These are phyloP conservation scores for Noctua fimbriata DNA, from an alignment of 2,888 invertebrate genomes.

Conservation along the genomic window DNA sequence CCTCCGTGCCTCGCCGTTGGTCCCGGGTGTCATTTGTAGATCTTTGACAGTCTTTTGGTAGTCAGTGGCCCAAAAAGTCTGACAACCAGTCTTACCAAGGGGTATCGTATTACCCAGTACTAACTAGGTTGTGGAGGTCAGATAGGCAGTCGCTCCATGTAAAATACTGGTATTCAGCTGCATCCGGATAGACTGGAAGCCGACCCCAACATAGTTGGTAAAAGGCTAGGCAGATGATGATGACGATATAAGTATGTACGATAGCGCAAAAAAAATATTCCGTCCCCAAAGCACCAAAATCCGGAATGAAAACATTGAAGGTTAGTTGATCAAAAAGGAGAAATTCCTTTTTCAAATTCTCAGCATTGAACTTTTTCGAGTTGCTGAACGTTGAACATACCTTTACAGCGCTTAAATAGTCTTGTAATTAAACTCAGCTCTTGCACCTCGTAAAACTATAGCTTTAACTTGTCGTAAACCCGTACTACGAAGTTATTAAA, in stretches of 20 bases:
- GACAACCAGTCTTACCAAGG: too few relatives aligned
- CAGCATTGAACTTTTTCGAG: neutral
- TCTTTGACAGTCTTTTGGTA: too few relatives aligned
- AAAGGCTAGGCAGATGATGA: neutral
- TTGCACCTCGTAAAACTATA: slow-evolving; percentile 31
- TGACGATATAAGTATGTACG: neutral
- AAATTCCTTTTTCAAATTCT: neutral
- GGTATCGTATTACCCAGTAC: too few relatives aligned
- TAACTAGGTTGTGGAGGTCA: too few relatives aligned
- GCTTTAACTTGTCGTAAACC: slow-evolving; percentile 4
- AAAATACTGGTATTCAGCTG: too few relatives aligned
- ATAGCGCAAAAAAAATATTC: neutral
- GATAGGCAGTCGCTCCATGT: too few relatives aligned
- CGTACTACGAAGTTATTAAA: slow-evolving; percentile 29
- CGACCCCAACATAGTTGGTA: too few relatives aligned
- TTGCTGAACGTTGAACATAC: neutral
- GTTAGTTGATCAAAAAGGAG: neutral
- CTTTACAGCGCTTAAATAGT: slow-evolving; percentile 4
- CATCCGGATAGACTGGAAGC: too few relatives aligned
- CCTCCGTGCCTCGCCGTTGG: too few relatives aligned
- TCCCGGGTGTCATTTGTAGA: too few relatives aligned
- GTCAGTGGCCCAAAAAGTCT: too few relatives aligned
- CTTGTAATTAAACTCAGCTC: slow-evolving; percentile 23
- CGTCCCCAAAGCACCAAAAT: neutral
- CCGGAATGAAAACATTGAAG: neutral